Evolutionary conservation across 2,888 invertebrate species (phyloP).

Genomic region (Torymus auratus): DNA sequence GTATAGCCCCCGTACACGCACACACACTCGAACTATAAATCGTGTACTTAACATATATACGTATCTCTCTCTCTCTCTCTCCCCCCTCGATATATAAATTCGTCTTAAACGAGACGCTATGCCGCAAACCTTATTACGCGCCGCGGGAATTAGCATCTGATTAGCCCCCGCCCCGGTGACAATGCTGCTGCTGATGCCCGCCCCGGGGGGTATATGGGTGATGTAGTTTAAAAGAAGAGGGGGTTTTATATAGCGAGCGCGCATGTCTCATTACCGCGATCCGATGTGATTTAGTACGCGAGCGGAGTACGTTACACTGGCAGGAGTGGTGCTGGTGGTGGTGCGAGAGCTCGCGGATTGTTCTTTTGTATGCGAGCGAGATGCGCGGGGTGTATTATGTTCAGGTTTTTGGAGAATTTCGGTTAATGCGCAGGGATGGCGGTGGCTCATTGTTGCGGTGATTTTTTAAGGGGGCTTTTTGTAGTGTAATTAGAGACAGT

Average conservation of each 20-base stretch:
- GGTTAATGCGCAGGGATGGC: no score
- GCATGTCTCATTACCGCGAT: slow-evolving; percentile 30
- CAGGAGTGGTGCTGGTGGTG: no score
- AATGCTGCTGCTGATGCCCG: neutral
- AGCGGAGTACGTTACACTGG: no score
- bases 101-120: slow-evolving; percentile 23
- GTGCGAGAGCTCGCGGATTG: neutral
- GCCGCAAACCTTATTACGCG: slow-evolving; percentile 31
- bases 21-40: slow-evolving; percentile 30
- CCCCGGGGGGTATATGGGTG: neutral
- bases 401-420: no score
- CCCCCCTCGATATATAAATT: slow-evolving; percentile 27
- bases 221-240: no score
- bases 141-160: slow-evolving; percentile 49
- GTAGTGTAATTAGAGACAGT: no score
- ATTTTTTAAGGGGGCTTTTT: no score
- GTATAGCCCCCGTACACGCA: neutral
- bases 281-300: neutral
- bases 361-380: neutral
- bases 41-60: slow-evolving; percentile 25
- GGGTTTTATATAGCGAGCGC: neutral
- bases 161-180: slow-evolving; percentile 14
- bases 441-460: no score
- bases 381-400: no score
- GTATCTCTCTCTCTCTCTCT: neutral